phyloP scores from a whole-genome alignment of 1,140 invertebrate species.

The Cataglyphis hispanica region DNA sequence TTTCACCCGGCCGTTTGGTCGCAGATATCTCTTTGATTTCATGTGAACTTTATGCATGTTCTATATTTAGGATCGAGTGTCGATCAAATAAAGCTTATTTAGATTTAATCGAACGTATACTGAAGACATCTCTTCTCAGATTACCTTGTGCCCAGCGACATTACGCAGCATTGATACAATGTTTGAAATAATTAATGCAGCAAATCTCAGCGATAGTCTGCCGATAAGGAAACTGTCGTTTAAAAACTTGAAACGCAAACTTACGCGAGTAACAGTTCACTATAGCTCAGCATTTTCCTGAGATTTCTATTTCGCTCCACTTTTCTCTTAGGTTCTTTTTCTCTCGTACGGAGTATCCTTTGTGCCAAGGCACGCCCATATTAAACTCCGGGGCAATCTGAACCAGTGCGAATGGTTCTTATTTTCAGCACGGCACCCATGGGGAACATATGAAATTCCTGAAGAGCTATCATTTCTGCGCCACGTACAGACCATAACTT shows the following conservation, averaged over 20 bases:
- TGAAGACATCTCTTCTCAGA: not conserved
- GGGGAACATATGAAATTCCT: conserved; percentile 63
- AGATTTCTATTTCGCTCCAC: conserved; percentile 52
- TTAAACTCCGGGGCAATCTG: conserved; percentile 67
- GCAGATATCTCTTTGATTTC: conserved; percentile 24
- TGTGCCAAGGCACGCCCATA: conserved; percentile 62
- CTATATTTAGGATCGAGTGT: not conserved
- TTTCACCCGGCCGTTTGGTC: conserved; percentile 5
- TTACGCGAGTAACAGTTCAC: conserved; percentile 39
- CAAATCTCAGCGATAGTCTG: not conserved
- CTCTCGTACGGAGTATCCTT: conserved; percentile 44
- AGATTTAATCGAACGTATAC: conserved; percentile 38
- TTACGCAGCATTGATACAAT: conserved; percentile 6
- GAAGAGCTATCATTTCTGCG: conserved; percentile 22
- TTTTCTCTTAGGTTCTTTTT: conserved; percentile 28
- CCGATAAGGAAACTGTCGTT: conserved; percentile 45
- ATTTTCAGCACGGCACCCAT: conserved; percentile 52
- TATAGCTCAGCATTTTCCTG: conserved; percentile 37
- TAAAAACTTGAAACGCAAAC: conserved; percentile 45
- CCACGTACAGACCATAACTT: conserved; percentile 62
- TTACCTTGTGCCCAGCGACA: not conserved
- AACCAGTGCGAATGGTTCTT: conserved; percentile 46
- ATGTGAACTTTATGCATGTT: not conserved
- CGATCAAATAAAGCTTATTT: conserved; percentile 39
- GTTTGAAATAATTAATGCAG: conserved; percentile 24